Evolutionary conservation across 2,888 invertebrate genomes (phyloP).

Genomic region (Lasioglossum figueresi): DNA sequence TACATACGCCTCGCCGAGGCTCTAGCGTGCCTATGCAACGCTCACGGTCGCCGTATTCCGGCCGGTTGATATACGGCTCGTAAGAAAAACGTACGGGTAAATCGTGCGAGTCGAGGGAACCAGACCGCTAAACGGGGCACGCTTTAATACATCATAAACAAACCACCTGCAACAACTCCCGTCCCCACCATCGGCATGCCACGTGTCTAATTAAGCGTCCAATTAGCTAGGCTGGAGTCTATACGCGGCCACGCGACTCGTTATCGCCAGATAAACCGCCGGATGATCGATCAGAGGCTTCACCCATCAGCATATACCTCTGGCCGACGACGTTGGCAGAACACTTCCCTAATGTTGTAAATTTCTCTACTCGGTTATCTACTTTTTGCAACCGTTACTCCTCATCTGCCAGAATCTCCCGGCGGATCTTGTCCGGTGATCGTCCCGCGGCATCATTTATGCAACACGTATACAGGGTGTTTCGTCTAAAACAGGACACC

Average conservation of each 20-base stretch:
- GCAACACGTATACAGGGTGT: no score
- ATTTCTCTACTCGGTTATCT: conserved; percentile 15
- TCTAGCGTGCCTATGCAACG: conserved; percentile 33
- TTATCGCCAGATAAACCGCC: conserved; percentile 16
- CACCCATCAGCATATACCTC: background rate
- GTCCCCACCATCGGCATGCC: background rate
- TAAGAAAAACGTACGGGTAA: conserved; percentile 20
- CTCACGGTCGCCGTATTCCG: conserved; percentile 26
- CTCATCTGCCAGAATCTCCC: background rate
- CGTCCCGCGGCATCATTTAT: background rate
- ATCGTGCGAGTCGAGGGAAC: conserved; percentile 6
- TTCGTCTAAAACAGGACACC: no score
- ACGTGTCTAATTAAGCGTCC: conserved; percentile 39
- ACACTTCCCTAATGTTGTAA: conserved; percentile 9
- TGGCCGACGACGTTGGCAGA: background rate
- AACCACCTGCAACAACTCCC: conserved; percentile 5
- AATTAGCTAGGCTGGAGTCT: conserved; percentile 32
- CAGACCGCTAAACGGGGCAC: conserved; percentile 6
- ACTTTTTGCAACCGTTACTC: background rate
- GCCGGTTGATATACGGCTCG: conserved; percentile 45
- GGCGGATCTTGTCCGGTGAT: background rate
- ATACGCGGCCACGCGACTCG: conserved; percentile 26
- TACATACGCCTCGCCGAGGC: background rate
- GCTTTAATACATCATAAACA: conserved; percentile 46
- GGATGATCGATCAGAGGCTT: conserved; percentile 31